These are phyloP conservation scores for Corythoichthys haematopterus DNA, from an alignment of 2,113 vertebrate species.

Conservation along the genomic window DNA sequence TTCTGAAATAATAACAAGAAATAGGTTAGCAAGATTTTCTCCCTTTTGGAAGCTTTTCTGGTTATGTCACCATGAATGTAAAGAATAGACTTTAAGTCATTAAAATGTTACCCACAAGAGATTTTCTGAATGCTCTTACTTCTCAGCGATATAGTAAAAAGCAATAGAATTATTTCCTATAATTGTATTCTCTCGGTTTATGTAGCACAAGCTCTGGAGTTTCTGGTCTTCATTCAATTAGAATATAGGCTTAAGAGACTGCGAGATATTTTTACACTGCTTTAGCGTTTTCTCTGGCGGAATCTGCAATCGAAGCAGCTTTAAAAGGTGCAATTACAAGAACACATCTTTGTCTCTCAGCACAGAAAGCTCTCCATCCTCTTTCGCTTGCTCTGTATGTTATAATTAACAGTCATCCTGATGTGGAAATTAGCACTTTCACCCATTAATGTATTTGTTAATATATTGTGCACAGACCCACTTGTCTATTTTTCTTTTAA, in stretches of 20 bases:
- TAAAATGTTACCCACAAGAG: too few species aligned
- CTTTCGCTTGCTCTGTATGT: slow-evolving; percentile 29
- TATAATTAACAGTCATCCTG: slow-evolving; percentile 53
- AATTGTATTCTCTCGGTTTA: slow-evolving; percentile 58
- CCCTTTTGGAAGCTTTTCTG: not conserved
- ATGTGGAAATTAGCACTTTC: slow-evolving; percentile 48
- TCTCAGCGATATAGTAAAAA: slow-evolving; percentile 19
- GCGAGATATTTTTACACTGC: slow-evolving; percentile 29
- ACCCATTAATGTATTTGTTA: slow-evolving; percentile 26
- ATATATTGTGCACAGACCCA: not conserved
- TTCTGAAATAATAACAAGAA: not conserved
- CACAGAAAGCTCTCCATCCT: slow-evolving; percentile 13
- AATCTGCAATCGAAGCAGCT: slow-evolving; percentile 33
- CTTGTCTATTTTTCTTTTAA: slow-evolving; percentile 47
- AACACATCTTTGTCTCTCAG: slow-evolving; percentile 35
- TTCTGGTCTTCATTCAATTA: slow-evolving; percentile 62
- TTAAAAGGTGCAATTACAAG: slow-evolving; percentile 57
- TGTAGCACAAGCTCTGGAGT: slow-evolving; percentile 59
- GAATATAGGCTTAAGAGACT: slow-evolving; percentile 62
- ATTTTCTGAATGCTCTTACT: slow-evolving; percentile 5
- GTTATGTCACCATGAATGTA: slow-evolving; percentile 12
- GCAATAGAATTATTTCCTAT: slow-evolving; percentile 20
- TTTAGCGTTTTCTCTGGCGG: slow-evolving; percentile 50
- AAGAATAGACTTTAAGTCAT: too few species aligned
- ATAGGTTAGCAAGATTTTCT: not conserved